Percentiles rank a stretch among this genome's conserved stretches.
These are phyloP conservation scores for Neopelma chrysocephalum DNA, from an alignment of 2,797 vertebrate genomes.

Conservation along the genomic window DNA sequence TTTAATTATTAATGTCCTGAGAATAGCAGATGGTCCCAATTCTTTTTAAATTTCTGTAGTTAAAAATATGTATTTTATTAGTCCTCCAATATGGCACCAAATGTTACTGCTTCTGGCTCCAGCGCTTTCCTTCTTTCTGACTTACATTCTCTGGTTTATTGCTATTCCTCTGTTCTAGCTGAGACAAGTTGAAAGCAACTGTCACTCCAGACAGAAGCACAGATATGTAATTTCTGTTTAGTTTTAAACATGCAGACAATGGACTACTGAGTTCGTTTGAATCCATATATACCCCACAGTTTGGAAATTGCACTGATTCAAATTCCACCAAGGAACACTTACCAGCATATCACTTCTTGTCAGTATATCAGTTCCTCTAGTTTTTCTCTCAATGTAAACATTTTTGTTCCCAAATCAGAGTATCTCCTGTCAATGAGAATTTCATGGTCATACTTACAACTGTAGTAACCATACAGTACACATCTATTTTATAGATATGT, in stretches of 20 bases:
- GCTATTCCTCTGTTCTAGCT: not conserved
- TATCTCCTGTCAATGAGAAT: not conserved
- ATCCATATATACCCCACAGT: not conserved
- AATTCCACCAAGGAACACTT: not conserved
- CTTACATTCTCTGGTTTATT: not conserved
- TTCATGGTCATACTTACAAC: not conserved
- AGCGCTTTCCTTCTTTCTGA: not conserved
- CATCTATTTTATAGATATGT: not conserved
- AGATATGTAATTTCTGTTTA: not conserved
- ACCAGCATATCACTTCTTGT: not conserved
- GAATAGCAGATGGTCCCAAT: slow-evolving; percentile 20
- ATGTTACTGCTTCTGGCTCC: slow-evolving; percentile 33
- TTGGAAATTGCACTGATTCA: not conserved
- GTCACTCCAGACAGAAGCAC: not conserved
- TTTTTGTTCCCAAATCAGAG: not conserved
- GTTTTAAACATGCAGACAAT: not conserved
- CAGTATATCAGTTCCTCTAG: not conserved
- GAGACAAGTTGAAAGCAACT: not conserved
- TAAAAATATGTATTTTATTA: slow-evolving; percentile 8
- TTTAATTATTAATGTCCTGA: slow-evolving; percentile 56
- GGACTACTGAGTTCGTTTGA: not conserved
- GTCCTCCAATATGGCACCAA: not conserved
- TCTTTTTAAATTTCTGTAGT: slow-evolving; percentile 12
- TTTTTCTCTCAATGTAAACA: not conserved
- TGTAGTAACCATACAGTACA: not conserved